Evolutionary conservation across 2,888 invertebrate species (phyloP).

Genomic region (Caenorhabditis sinica): DNA sequence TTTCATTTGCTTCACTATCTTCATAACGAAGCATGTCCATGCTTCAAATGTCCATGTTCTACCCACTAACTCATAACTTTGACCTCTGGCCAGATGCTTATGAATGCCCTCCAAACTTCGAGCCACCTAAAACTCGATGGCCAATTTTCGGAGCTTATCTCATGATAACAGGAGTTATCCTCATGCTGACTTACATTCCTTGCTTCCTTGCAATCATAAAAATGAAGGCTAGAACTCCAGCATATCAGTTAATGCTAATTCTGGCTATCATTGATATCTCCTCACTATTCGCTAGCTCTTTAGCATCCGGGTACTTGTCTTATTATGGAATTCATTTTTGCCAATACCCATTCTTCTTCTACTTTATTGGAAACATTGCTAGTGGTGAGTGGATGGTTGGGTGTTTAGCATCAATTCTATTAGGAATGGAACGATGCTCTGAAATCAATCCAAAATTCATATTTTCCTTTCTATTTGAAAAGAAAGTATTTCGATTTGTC

Average conservation of each 20-base stretch:
- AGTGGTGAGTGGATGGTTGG: conserved; percentile 16
- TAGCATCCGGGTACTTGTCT: conserved; percentile 8
- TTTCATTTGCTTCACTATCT: background rate
- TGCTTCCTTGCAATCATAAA: conserved; percentile 1
- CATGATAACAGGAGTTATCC: background rate
- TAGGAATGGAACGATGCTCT: conserved; percentile 11
- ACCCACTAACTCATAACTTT: background rate
- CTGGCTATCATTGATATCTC: conserved; percentile 14
- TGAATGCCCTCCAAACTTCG: background rate
- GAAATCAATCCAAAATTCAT: background rate
- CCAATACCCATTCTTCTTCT: conserved; percentile 8
- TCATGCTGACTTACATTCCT: background rate
- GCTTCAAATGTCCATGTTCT: background rate
- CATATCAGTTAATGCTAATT: conserved; percentile 6
- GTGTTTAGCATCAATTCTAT: background rate
- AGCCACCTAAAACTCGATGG: background rate
- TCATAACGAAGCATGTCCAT: background rate
- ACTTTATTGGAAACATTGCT: background rate
- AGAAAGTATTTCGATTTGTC: background rate
- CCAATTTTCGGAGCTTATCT: background rate
- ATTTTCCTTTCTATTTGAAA: background rate
- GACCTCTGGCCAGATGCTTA: background rate
- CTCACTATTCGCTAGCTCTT: conserved; percentile 9
- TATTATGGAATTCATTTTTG: conserved; percentile 15
- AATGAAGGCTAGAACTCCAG: background rate